Evolutionary conservation across 1,140 invertebrate genomes (phyloP), one percentile per base, ranked within the genome.

Genomic region (Drosophila miranda): DNA sequence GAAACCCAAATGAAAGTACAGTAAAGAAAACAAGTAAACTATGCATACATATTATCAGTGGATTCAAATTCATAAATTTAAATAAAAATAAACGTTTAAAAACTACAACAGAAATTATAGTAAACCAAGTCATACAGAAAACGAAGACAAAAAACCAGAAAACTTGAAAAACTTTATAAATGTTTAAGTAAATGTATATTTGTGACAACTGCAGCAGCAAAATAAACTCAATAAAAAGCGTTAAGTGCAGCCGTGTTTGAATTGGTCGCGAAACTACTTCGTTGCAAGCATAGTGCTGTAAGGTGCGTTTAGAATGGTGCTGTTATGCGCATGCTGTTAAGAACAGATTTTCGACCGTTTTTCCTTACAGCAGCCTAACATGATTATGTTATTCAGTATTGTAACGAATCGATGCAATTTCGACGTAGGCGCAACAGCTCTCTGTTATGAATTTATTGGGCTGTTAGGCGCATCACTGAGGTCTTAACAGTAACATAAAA

Each of bases 171-270:
- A 84, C 80, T 84, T 86, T 84, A 81, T 86, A 84, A 84, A 84
- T 86, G 77, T 84, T 86, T 60, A 72, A 80, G 80, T 84, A 49
- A 84, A 64, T 84, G 80, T 84, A 84, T 84, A 84, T 84, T 84
- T 79, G 73, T 58, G 57, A 82, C 58, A 77, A 60, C 54, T 52
- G 48, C 60, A 50, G 69, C 51, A 64, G 49, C 62, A 59, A 72
- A 73, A 63, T 73, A 73, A 73, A 73, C 80, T 86, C 66, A 84
- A 84, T 86, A 86, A 84, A 84, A 75, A 80, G 48, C 74, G 74
- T 70, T 76, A 80, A 60, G 63, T 73, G 75, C 75, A 78, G 66
- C 61, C 16, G 56, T 26, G 56, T 82, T 82, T 38, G 55, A 75
- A 51, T 21, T 45, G 16, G 34, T 28, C 19, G 46, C 43, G 5